Conservation (phyloP, 2,888 invertebrate species). For the Timema cristinae region DNA sequence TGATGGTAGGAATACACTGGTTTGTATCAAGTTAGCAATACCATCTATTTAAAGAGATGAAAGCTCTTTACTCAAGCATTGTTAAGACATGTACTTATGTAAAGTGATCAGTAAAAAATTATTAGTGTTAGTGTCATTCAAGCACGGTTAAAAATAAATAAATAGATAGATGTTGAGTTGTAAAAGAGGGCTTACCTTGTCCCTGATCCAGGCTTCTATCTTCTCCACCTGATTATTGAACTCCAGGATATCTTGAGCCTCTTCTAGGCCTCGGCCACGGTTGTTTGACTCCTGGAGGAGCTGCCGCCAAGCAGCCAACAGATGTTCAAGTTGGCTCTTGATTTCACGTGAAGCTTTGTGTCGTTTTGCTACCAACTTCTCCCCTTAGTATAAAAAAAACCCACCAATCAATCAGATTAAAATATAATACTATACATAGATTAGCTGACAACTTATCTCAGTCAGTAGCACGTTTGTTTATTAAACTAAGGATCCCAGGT, state of each 20-base stretch:
- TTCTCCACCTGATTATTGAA: conserved; percentile 96
- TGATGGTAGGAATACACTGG: no score
- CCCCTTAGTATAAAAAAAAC: conserved; percentile 45
- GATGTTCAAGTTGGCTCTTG: conserved; percentile 61
- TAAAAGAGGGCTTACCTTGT: conserved; percentile 68
- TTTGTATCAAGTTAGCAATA: no score
- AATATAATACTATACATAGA: no score
- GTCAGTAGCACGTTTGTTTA: no score
- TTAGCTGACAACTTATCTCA: no score
- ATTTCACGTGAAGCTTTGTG: conserved; percentile 70
- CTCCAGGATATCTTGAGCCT: conserved; percentile 94
- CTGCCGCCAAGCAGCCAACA: conserved; percentile 70
- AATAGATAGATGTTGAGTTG: neutral
- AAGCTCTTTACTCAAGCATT: no score
- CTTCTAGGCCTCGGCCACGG: conserved; percentile 81
- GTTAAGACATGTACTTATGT: no score
- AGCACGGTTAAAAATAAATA: neutral
- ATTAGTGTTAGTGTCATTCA: no score
- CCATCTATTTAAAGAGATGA: no score
- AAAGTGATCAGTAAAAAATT: no score
- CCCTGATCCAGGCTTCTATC: conserved; percentile 95
- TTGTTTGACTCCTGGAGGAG: conserved; percentile 67
- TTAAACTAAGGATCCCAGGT: no score
- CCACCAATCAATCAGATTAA: no score
- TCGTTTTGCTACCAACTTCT: conserved; percentile 62